A percentile compares a stretch with the other conserved stretches of the same genome.
Conservation (phyloP, 2,888 invertebrate species). For the Aproaerema taeniolella region DNA sequence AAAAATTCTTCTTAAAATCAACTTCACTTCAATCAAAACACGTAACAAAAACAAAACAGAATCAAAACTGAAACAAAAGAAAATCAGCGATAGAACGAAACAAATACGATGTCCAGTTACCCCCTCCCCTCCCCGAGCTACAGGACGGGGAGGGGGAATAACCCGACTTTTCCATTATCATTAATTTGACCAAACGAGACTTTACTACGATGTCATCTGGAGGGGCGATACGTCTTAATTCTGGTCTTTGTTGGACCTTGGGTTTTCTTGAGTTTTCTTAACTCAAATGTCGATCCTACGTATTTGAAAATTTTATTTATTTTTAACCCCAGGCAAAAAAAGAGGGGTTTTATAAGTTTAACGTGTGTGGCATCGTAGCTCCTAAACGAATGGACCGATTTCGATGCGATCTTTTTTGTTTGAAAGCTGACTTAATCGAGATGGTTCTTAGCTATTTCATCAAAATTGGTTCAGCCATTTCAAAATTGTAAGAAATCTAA, state of each 20-base stretch:
- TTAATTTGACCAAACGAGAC: constrained; percentile 48
- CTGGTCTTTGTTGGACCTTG: constrained; percentile 28
- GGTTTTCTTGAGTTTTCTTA: constrained; percentile 10
- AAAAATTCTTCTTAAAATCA: too few species aligned
- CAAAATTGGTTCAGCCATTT: too few species aligned
- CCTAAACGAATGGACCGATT: too few species aligned
- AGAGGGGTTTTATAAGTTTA: background rate
- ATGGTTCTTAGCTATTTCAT: too few species aligned
- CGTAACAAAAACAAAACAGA: too few species aligned
- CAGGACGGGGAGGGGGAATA: constrained; percentile 12
- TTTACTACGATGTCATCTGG: constrained; percentile 44
- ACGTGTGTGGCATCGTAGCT: too few species aligned
- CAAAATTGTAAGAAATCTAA: too few species aligned
- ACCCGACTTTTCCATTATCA: constrained; percentile 60
- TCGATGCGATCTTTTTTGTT: background rate
- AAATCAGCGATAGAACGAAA: constrained; percentile 1
- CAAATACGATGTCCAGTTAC: constrained; percentile 6
- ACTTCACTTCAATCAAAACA: too few species aligned
- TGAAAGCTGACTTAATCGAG: too few species aligned
- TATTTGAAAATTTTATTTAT: background rate
- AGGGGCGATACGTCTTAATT: constrained; percentile 40
- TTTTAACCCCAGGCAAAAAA: background rate
- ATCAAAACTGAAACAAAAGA: background rate
- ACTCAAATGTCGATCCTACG: background rate
- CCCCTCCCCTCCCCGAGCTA: background rate